These are phyloP conservation scores for Cuculus canorus DNA, from an alignment of 2,797 vertebrate species.

Conservation along the genomic window DNA sequence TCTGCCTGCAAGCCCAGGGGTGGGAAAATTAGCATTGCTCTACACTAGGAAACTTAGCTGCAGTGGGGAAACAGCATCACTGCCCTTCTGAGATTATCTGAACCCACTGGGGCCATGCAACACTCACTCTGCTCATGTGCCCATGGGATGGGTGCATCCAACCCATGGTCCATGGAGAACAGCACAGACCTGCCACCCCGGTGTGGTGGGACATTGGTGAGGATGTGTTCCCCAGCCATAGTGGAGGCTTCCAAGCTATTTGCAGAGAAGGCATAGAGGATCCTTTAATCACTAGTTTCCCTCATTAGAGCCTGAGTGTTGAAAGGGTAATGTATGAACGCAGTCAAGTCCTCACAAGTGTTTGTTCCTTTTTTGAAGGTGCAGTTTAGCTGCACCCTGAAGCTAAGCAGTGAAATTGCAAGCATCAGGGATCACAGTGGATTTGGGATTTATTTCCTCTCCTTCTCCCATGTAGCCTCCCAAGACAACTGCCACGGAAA, in stretches of 20 bases:
- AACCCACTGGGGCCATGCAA: fast-evolving
- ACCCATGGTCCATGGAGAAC: not conserved
- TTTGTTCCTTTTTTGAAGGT: not conserved
- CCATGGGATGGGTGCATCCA: not conserved
- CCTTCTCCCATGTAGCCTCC: not conserved
- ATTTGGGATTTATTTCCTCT: not conserved
- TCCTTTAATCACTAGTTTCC: not conserved
- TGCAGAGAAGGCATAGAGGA: not conserved
- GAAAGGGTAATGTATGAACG: not conserved
- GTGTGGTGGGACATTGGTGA: not conserved
- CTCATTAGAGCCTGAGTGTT: not conserved
- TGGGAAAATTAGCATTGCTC: not conserved
- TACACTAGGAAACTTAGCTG: not conserved
- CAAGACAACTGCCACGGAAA: not conserved
- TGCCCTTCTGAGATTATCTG: not conserved
- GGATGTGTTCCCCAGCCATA: not conserved
- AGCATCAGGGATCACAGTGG: fast-evolving
- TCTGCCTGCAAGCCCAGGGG: not conserved
- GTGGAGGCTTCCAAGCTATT: not conserved
- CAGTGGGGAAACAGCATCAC: not conserved
- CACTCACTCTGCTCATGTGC: fast-evolving
- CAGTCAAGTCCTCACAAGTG: not conserved
- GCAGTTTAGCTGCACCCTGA: not conserved
- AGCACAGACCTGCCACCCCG: not conserved
- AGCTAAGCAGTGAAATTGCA: not conserved